These are phyloP conservation scores for Kryphioiulus occultus DNA, from an alignment of 2,888 invertebrate species.

Conservation along the genomic window DNA sequence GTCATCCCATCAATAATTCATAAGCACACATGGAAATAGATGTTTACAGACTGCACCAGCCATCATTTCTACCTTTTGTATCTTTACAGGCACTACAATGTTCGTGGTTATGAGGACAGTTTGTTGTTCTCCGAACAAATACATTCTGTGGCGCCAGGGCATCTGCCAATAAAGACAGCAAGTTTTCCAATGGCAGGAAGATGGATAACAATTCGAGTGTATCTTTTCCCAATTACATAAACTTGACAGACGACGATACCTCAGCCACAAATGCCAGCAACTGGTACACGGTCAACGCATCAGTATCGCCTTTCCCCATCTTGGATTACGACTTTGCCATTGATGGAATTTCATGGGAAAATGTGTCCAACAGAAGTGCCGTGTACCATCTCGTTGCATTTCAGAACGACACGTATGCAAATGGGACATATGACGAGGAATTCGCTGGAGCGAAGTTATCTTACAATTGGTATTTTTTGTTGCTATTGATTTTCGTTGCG, in stretches of 20 bases:
- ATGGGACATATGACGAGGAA: background rate
- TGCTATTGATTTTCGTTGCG: conserved; percentile 83
- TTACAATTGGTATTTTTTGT: conserved; percentile 83
- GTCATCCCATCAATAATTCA: background rate
- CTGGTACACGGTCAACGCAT: conserved; percentile 12
- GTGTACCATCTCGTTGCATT: background rate
- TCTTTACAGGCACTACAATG: background rate
- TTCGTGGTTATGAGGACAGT: background rate
- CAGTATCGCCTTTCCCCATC: background rate
- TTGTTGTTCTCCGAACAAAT: background rate
- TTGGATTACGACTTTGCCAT: background rate
- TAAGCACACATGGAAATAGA: background rate
- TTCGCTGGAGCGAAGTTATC: background rate
- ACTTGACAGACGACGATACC: background rate
- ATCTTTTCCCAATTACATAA: conserved; percentile 2
- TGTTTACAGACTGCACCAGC: background rate
- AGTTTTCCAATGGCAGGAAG: conserved; percentile 48
- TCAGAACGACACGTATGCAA: background rate
- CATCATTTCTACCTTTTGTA: background rate
- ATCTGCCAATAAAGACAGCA: background rate
- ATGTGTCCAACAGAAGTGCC: conserved; percentile 8
- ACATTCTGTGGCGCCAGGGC: background rate
- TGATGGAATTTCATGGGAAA: conserved; percentile 28
- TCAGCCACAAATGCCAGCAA: background rate
- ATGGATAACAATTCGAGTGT: conserved; percentile 49